Evolutionary conservation across 2,113 vertebrate species (phyloP).

Genomic region (Brachyhypopomus gauderio): DNA sequence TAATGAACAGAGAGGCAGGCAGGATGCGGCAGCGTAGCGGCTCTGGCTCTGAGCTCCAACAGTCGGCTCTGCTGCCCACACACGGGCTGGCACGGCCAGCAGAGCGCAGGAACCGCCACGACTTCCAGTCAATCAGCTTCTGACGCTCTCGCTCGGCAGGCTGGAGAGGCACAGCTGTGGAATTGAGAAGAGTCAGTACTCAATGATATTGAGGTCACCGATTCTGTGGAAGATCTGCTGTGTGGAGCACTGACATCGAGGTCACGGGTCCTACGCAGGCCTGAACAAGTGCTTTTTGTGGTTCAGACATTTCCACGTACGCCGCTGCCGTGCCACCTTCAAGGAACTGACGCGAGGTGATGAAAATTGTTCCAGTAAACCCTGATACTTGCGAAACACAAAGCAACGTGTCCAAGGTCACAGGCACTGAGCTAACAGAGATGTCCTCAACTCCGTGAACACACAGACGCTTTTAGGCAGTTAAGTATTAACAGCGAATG

Average conservation of each 20-base stretch:
- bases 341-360: constrained; percentile 45
- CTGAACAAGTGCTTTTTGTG: constrained; percentile 6
- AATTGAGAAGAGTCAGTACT: not conserved
- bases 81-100: constrained; percentile 63
- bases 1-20: constrained; percentile 68
- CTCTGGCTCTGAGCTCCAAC: constrained; percentile 35
- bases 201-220: not conserved
- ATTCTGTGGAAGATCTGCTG: not conserved
- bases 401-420: constrained; percentile 22
- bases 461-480: not conserved
- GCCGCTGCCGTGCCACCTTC: constrained; percentile 22
- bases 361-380: constrained; percentile 44
- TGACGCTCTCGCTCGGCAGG: constrained; percentile 12
- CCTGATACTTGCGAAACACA: constrained; percentile 23
- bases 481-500: constrained; percentile 10
- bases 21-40: constrained; percentile 52
- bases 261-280: not conserved
- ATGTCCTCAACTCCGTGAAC: constrained; percentile 4
- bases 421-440: constrained; percentile 1
- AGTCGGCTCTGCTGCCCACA: constrained; percentile 60
- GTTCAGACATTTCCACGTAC: constrained; percentile 22
- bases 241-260: not conserved
- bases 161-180: not conserved
- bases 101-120: constrained; percentile 42
- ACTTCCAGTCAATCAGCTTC: constrained; percentile 35